These are phyloP conservation scores for Ciconia maguari DNA, from an alignment of 2,113 vertebrate species.

Conservation along the genomic window DNA sequence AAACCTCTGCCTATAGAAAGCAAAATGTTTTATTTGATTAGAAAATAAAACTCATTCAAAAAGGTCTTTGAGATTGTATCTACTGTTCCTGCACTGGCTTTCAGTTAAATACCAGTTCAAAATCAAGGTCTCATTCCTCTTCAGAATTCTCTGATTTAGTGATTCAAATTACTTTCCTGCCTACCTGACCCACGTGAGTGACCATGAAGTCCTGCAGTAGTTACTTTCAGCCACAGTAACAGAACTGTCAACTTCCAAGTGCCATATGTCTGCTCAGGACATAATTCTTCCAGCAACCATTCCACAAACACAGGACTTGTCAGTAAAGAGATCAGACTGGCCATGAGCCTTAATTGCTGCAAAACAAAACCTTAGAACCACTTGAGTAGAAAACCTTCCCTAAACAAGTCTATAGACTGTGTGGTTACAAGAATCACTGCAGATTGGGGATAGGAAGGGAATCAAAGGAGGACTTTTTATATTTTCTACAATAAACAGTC, in stretches of 20 bases:
- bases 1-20: not conserved
- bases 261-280: not conserved
- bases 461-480: not conserved
- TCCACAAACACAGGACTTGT: not conserved
- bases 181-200: not conserved
- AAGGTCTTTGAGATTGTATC: not conserved
- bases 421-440: not conserved
- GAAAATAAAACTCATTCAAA: not conserved
- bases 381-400: not conserved
- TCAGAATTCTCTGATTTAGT: not conserved
- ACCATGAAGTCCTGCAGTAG: not conserved
- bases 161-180: not conserved
- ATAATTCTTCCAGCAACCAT: not conserved
- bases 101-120: not conserved
- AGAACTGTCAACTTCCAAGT: not conserved
- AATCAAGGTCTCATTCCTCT: not conserved
- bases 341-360: not conserved
- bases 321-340: not conserved
- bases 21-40: not conserved
- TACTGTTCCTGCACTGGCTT: not conserved
- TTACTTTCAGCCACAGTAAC: not conserved
- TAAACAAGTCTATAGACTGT: not conserved
- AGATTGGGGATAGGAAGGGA: not conserved
- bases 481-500: not conserved
- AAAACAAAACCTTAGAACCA: not conserved